Evolutionary conservation across 2,113 vertebrate genomes (phyloP).

Genomic region (Xenopus borealis): DNA sequence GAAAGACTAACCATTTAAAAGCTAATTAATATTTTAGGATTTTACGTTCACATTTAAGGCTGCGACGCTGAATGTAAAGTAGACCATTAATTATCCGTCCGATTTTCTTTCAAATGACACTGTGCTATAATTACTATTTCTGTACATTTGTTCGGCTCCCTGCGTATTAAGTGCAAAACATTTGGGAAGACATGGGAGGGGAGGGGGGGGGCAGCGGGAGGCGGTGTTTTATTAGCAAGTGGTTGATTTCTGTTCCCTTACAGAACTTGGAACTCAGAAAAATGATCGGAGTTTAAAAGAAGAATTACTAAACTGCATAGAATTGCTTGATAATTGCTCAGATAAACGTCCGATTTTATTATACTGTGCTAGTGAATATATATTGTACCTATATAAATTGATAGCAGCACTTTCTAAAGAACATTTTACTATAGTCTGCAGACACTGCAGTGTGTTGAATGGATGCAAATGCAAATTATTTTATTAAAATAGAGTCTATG

Average conservation of each 20-base stretch:
- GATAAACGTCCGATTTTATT: slow-evolving; percentile 20
- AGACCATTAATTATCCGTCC: background rate
- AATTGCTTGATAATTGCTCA: slow-evolving; percentile 1
- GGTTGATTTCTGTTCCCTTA: background rate
- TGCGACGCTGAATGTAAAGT: background rate
- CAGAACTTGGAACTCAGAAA: background rate
- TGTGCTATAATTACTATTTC: background rate
- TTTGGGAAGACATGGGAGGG: background rate
- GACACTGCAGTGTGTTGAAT: too few species aligned
- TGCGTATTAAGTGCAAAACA: background rate
- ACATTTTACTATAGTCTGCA: background rate
- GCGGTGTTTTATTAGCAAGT: background rate
- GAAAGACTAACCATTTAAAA: too few species aligned
- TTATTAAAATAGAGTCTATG: too few species aligned
- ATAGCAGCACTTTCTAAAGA: slow-evolving; percentile 15
- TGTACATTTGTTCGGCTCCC: background rate
- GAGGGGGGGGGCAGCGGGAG: too few species aligned
- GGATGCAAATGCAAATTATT: too few species aligned
- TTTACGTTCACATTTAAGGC: background rate
- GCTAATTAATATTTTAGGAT: background rate
- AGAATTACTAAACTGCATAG: slow-evolving; percentile 2
- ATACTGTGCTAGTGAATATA: background rate
- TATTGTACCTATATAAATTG: slow-evolving; percentile 22
- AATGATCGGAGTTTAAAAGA: background rate
- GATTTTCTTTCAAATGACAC: background rate